Evolutionary conservation across 2,888 invertebrate species (phyloP), one percentile per base, ranked within the genome.

Genomic region (Steinernema scapterisci): DNA sequence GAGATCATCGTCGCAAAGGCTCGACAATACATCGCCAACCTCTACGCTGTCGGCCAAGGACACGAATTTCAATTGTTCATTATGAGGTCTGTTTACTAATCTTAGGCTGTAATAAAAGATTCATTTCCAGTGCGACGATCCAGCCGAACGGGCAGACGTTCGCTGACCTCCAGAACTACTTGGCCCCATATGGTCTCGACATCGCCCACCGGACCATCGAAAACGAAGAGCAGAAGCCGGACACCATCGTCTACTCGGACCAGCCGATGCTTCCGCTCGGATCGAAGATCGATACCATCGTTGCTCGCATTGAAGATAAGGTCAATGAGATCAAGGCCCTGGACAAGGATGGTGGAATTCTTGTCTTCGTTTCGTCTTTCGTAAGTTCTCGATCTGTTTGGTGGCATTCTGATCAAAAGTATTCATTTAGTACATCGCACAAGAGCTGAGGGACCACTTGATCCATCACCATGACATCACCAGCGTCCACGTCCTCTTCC

Each of bases 41-140:
- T 52, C 21, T 3, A 19, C 52, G 23, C 21, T 6, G 52, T 52
- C 23, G 52, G 52, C 52, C 52, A 52, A 23, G 52, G 19, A 9
- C 52, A 52, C 21, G 52, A 52, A 21, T 52, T 52, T 11, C 52
- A 52, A 23, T 23, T 52, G 19, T 52, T 52, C 23, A 52, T 52
- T 11, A 52, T 52, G 21, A 52, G 52, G 52, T 52, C 1, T 1
- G 52, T 21, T 11, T 19, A n/a, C 38, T 38, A 6, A 9, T 9
- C 5, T 38, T 38, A 6, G 38, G 38, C 38, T 3, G 9, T 6
- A 48, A 19, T 13, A 16, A 16, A 5, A 48, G 13, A 48, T 7
- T 19, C 23, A 23, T 21, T 52, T 38, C n/a, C 21, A 52, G 52
- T 23, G 52, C 52, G 21, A 52, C 52, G 11, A 52, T 52, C 23